Percentiles rank a stretch among this genome's conserved stretches.
Evolutionary conservation across 2,113 vertebrate genomes (phyloP).

Genomic region (Heptranchias perlo): DNA sequence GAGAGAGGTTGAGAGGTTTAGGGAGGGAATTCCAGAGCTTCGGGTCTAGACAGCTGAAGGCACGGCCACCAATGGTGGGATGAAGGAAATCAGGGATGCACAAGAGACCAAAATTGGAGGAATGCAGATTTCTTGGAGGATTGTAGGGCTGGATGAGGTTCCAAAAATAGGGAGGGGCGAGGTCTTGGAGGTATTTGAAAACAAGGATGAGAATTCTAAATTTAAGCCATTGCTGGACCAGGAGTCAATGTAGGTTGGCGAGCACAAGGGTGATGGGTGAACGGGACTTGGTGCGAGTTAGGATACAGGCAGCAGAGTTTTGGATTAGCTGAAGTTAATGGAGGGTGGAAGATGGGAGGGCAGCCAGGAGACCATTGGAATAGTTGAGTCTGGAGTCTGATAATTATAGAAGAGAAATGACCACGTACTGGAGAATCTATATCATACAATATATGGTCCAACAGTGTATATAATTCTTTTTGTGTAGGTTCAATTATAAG

Average conservation of each 20-base stretch:
- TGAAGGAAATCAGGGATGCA: too few species aligned
- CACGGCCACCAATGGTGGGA: background rate
- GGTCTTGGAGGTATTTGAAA: background rate
- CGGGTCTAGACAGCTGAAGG: background rate
- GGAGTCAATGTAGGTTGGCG: background rate
- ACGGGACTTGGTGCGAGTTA: background rate
- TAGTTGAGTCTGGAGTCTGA: background rate
- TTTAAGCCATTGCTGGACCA: too few species aligned
- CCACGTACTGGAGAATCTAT: background rate
- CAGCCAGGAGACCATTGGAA: background rate
- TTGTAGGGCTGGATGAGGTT: background rate
- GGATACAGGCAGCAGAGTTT: background rate
- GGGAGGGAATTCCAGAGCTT: background rate
- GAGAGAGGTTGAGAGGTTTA: background rate
- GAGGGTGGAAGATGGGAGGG: background rate
- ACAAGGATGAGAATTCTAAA: background rate
- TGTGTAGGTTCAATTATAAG: background rate
- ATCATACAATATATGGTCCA: background rate
- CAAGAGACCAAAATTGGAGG: background rate
- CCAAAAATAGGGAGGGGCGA: background rate
- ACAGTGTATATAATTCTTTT: background rate
- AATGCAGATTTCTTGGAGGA: background rate
- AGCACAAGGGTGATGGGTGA: background rate
- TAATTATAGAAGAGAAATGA: background rate
- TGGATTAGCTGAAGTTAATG: too few species aligned